phyloP scores from a whole-genome alignment of 2,888 invertebrate genomes.

The Diarsia mendica region DNA sequence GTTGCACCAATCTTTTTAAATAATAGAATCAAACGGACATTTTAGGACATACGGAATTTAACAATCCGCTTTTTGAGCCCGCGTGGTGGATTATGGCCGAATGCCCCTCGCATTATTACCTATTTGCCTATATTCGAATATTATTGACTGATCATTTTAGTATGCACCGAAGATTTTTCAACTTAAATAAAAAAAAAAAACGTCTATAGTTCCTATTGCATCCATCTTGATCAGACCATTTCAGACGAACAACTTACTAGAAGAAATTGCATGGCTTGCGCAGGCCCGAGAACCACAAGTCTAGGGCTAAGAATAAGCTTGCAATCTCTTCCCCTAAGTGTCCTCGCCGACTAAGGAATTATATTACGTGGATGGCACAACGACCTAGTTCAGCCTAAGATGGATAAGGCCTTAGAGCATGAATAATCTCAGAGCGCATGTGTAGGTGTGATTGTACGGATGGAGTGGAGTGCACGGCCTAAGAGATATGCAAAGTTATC shows the following conservation, averaged over 20 bases:
- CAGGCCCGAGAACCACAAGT: slow-evolving; percentile 27
- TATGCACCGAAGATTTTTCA: no score
- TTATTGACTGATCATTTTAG: no score
- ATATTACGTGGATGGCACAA: slow-evolving; percentile 38
- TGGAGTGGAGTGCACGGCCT: background rate
- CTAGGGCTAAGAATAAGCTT: slow-evolving; percentile 34
- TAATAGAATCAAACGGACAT: no score
- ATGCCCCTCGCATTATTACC: no score
- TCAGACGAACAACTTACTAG: slow-evolving; percentile 25
- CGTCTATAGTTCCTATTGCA: no score
- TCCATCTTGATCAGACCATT: slow-evolving; percentile 13
- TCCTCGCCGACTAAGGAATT: slow-evolving; percentile 42
- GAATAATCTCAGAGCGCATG: slow-evolving; percentile 14
- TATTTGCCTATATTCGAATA: no score
- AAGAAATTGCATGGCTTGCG: slow-evolving; percentile 52
- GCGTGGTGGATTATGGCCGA: no score
- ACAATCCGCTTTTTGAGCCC: no score
- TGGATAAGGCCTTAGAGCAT: background rate
- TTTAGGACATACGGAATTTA: no score
- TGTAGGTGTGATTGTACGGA: background rate
- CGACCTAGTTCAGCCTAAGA: slow-evolving; percentile 27
- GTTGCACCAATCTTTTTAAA: no score
- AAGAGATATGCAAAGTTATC: background rate
- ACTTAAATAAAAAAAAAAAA: no score
- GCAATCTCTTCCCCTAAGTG: slow-evolving; percentile 50